phyloP scores from a whole-genome alignment of 2,113 vertebrate species.

The Gallinago media region DNA sequence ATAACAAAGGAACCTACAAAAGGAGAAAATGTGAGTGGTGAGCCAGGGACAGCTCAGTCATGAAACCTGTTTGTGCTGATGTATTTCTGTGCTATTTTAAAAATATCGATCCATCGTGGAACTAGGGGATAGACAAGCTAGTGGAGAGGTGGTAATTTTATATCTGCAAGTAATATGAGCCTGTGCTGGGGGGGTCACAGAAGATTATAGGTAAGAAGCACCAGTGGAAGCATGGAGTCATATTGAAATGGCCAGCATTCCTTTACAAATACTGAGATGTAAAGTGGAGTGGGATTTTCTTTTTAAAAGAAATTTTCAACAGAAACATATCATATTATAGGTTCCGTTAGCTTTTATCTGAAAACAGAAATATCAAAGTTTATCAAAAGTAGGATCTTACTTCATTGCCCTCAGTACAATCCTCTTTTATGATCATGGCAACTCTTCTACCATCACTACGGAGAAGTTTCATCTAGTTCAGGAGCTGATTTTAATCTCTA shows the following conservation, averaged over 20 bases:
- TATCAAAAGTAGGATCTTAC: not conserved
- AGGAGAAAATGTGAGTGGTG: not conserved
- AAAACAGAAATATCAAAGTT: not conserved
- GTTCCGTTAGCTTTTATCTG: not conserved
- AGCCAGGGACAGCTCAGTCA: not conserved
- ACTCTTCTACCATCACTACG: not conserved
- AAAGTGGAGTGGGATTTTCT: not conserved
- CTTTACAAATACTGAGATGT: not conserved
- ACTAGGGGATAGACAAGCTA: not conserved
- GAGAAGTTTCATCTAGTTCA: constrained; percentile 7
- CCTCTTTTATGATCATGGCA: not conserved
- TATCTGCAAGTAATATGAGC: not conserved
- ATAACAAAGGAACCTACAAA: not conserved
- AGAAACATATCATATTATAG: not conserved
- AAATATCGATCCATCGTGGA: not conserved
- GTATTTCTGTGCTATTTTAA: not conserved
- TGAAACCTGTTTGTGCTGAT: not conserved
- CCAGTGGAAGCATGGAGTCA: not conserved
- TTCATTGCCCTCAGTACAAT: not conserved
- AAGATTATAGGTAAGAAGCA: not conserved
- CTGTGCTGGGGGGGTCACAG: not conserved
- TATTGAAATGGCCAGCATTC: not conserved
- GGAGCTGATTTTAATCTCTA: constrained; percentile 37
- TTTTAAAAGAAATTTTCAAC: not conserved
- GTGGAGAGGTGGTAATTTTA: not conserved